Evolutionary conservation across 1,140 invertebrate species (phyloP).

Genomic region (Artemia franciscana): DNA sequence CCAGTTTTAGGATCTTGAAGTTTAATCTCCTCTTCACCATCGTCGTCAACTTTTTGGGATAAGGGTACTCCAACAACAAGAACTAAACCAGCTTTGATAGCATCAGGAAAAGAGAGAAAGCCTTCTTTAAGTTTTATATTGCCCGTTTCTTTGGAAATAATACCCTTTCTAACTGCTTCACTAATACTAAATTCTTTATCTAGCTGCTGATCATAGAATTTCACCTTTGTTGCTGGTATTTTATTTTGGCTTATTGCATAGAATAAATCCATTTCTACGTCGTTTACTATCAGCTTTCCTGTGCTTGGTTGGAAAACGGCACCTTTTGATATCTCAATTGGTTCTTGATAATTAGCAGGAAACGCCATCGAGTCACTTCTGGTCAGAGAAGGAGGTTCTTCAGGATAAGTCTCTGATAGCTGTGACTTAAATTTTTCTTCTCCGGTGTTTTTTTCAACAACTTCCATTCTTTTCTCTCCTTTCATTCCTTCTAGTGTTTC

Average conservation of each 20-base stretch:
- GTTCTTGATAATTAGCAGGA: not conserved
- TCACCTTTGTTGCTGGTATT: slow-evolving; percentile 37
- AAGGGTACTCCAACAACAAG: slow-evolving; percentile 41
- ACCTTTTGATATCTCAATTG: slow-evolving; percentile 34
- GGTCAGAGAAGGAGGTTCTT: no score
- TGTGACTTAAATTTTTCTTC: no score
- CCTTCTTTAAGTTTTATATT: slow-evolving; percentile 35
- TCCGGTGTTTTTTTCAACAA: no score
- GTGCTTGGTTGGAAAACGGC: slow-evolving; percentile 49
- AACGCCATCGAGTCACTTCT: no score
- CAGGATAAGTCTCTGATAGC: no score
- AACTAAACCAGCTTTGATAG: slow-evolving; percentile 43
- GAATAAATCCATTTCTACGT: slow-evolving; percentile 34
- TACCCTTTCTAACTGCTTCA: slow-evolving; percentile 46
- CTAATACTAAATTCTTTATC: slow-evolving; percentile 40
- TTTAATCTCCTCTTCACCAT: slow-evolving; percentile 11
- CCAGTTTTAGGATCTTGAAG: slow-evolving; percentile 52
- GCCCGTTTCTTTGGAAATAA: slow-evolving; percentile 45
- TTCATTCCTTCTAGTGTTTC: no score
- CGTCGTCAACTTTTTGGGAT: slow-evolving; percentile 20
- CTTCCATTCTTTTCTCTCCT: no score
- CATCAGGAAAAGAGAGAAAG: slow-evolving; percentile 42
- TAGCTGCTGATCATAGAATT: slow-evolving; percentile 45
- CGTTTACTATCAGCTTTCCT: slow-evolving; percentile 39
- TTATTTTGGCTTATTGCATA: slow-evolving; percentile 38